Evolutionary conservation across 2,888 invertebrate genomes (phyloP).

Genomic region (Drosophila putrida): DNA sequence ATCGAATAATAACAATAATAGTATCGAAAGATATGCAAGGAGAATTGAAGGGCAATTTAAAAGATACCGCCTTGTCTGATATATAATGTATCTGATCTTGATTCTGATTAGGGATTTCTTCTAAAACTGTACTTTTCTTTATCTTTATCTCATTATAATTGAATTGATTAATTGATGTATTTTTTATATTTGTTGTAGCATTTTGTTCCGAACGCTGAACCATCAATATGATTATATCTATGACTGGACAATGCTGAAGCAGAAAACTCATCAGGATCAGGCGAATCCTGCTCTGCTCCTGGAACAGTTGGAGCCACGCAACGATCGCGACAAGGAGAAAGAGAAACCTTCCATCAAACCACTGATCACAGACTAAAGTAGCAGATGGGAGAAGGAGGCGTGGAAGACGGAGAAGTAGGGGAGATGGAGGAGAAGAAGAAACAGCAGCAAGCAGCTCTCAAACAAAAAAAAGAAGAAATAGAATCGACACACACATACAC

Average conservation of each 20-base stretch:
- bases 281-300: slow-evolving; percentile 83
- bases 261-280: slow-evolving; percentile 88
- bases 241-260: slow-evolving; percentile 99
- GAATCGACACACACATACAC: background rate
- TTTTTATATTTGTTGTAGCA: slow-evolving; percentile 89
- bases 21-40: too few species aligned
- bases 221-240: slow-evolving; percentile 99
- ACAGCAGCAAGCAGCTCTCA: slow-evolving; percentile 13
- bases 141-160: too few species aligned
- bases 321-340: slow-evolving; percentile 83
- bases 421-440: background rate
- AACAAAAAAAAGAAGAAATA: background rate
- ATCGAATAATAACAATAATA: too few species aligned
- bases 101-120: too few species aligned
- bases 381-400: background rate
- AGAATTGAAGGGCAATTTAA: too few species aligned
- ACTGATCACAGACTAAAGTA: slow-evolving; percentile 82
- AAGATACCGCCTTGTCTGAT: too few species aligned
- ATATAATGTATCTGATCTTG: too few species aligned
- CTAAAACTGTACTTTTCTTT: too few species aligned
- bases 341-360: slow-evolving; percentile 84
- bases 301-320: slow-evolving; percentile 83
- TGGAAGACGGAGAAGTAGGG: background rate
- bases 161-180: background rate
- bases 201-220: slow-evolving; percentile 99